Conservation (phyloP, 2,797 vertebrate species). For the Cuniculus paca region DNA sequence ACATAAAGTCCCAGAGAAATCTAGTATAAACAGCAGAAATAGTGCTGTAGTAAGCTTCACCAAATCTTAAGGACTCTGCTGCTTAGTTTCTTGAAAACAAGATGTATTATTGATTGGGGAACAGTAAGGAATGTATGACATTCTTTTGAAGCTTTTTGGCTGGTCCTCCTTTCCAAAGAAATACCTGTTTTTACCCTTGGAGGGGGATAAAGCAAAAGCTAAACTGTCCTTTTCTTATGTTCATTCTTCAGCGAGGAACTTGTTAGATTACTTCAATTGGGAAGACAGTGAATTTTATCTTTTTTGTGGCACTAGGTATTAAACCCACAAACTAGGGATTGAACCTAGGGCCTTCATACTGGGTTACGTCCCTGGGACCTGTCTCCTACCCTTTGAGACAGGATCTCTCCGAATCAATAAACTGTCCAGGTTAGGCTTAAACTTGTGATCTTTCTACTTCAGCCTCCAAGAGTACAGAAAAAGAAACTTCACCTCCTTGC, state of each 20-base stretch:
- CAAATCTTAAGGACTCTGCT: neutral
- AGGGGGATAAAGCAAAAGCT: neutral
- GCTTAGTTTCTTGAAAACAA: conserved; percentile 54
- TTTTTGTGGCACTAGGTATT: neutral
- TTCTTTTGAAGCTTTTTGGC: conserved; percentile 16
- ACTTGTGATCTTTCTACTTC: neutral
- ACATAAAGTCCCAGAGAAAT: neutral
- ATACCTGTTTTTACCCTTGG: conserved; percentile 12
- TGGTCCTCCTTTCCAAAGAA: neutral
- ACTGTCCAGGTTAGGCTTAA: neutral
- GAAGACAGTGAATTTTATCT: neutral
- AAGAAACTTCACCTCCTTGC: neutral
- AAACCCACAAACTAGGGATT: neutral
- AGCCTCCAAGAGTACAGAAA: neutral
- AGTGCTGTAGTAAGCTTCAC: neutral
- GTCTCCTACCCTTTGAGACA: neutral
- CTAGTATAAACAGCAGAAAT: neutral
- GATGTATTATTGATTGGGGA: neutral
- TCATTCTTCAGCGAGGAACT: conserved; percentile 9
- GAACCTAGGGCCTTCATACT: neutral
- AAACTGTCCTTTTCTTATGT: neutral
- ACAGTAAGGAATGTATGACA: neutral
- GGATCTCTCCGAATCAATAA: neutral
- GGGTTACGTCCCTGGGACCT: neutral
- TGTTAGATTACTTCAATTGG: neutral